Percentiles rank a stretch among this genome's conserved stretches.
Evolutionary conservation across 1,140 invertebrate species (phyloP).

Genomic region (Kradibia gibbosae): DNA sequence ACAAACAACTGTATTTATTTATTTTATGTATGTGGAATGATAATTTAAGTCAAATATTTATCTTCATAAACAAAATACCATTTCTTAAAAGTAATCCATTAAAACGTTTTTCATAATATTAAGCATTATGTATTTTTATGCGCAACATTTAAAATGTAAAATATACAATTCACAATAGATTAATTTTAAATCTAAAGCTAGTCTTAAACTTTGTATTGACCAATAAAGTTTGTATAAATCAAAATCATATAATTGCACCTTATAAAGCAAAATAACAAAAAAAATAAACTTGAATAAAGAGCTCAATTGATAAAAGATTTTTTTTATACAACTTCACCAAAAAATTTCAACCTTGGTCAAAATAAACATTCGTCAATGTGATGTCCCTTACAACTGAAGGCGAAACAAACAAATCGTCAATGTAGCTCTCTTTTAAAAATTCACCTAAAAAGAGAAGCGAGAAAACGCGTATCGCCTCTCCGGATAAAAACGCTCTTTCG

Average conservation of each 20-base stretch:
- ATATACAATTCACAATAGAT: not conserved
- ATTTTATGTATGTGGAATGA: too few relatives aligned
- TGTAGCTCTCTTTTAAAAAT: not conserved
- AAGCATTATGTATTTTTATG: too few relatives aligned
- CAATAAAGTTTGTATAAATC: not conserved
- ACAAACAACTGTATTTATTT: too few relatives aligned
- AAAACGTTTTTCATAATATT: too few relatives aligned
- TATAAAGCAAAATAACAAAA: not conserved
- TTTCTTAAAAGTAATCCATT: too few relatives aligned
- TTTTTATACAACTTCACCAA: not conserved
- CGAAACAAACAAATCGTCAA: not conserved
- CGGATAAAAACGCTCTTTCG: not conserved
- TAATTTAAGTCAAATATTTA: too few relatives aligned
- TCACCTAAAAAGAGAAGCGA: not conserved
- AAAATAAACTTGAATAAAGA: conserved; percentile 4
- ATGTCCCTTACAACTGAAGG: not conserved
- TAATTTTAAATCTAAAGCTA: not conserved
- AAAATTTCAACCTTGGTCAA: not conserved
- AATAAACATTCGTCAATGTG: not conserved
- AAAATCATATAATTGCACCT: not conserved
- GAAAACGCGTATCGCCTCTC: not conserved
- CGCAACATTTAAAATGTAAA: not conserved
- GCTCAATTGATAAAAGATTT: too few relatives aligned
- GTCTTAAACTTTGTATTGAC: not conserved
- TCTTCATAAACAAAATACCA: too few relatives aligned